Base-by-base conservation (phyloP, 2,797 vertebrate species). In the Limnodromus scolopaceus region DNA sequence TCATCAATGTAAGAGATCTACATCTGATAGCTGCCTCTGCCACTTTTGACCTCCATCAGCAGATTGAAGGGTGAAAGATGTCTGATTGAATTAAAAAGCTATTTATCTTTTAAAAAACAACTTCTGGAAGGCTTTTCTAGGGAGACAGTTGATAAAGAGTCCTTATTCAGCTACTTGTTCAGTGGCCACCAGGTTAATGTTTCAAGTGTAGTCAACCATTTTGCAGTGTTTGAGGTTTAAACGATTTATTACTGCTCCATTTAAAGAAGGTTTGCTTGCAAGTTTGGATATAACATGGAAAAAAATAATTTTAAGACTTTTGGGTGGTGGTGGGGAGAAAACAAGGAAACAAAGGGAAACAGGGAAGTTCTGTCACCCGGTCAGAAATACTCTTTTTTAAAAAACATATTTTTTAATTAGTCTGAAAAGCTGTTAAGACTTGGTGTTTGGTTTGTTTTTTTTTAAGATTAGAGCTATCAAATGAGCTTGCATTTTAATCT, bases 401-500 rank as follows among this genome's bases (percentile, higher is more conserved):
- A 54, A 54, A 58, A 15, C 3, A 58, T 22, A 10, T 63, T 63
- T 90, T 89, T 86, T 60, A 85, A 92, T 87, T 83, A 89, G 48
- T 70, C 34, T 51, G 54, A 87, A 97, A 96, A 89, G n/a, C 57
- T 89, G 60, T 89, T 94, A 91, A 87, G 65, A 14, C 25, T 92
- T 58, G 53, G 17, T 54, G 51, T 30, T 48, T 24, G 23, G 51
- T 53, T 53, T 53, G 27, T 32, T 41, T 17, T 70, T 38, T 23
- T 66, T 77, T 19, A 71, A 72, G 53, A 93, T 63, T 79, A 70
- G 51, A 38, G 28, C 19, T 81, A 85, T 84, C 48, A 95, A 75
- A 93, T 74, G 61, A 94, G 14, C 46, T 83, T 53, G 5, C 11
- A 45, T 96, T 95, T 96, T 92, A 84, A 95, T 92, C 88, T 96